Evolutionary conservation across 2,888 invertebrate genomes (phyloP), one percentile per base, ranked within the genome.

Genomic region (Meloe dianella): DNA sequence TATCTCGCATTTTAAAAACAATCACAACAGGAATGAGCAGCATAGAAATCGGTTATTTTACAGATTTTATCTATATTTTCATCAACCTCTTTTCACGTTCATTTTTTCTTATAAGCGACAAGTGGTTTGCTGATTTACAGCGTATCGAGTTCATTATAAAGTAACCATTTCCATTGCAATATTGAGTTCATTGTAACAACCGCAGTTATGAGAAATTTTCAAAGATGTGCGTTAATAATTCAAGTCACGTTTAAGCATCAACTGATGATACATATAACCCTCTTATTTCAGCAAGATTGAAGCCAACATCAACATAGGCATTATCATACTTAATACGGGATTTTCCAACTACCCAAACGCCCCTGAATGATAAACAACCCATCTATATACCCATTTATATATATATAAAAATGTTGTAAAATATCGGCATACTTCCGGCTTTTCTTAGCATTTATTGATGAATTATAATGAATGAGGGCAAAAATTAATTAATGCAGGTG

Each of bases 81-180:
- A 20, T 20, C 20, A 47, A 9, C 20, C 7, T 38, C 10, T 7
- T 32, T 32, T 32, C 35, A n/a, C n/a, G n/a, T n/a, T n/a, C n/a
- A n/a, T n/a, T 12, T 14, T 35, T 7, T 35, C 12, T 58, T 27
- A 32, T 7, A 10, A n/a, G n/a, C n/a, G n/a, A n/a, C n/a, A n/a
- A n/a, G n/a, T n/a, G n/a, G n/a, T 32, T 32, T 17, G 61, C 32
- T 61, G 32, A 47, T 61, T 29, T 38, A 61, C 22, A 56, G 61
- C 32, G 51, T 51, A 65, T 58, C 35, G 61, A 61, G 61, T 61
- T 61, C 41, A 57, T 66, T 66, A 66, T 58, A 30, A 58, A 24
- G 20, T 57, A 32, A 10, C 9, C 27, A 61, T 61, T 60, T 63
- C 38, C 38, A 30, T 56, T 67, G 54, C 24, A 63, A 62, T 63